Percentiles rank a stretch among this genome's conserved stretches.
Evolutionary conservation across 2,113 vertebrate species (phyloP).

Genomic region (Clinocottus analis): DNA sequence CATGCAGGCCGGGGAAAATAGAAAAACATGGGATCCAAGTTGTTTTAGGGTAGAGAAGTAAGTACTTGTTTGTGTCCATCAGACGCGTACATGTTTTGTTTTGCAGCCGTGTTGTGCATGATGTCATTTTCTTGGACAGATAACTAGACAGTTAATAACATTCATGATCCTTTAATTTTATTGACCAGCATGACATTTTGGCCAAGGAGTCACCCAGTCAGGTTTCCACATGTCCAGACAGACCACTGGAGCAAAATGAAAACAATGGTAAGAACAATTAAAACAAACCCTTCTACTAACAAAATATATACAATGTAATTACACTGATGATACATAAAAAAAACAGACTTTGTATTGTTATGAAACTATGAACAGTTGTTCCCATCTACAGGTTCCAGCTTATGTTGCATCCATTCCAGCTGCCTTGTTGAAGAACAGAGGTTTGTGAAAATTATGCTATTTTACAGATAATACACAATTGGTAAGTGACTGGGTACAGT

Average conservation of each 20-base stretch:
- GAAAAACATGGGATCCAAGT: constrained; percentile 42
- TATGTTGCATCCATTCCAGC: constrained; percentile 49
- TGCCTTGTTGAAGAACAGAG: constrained; percentile 54
- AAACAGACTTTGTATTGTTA: not conserved
- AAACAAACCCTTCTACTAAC: not conserved
- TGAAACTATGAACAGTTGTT: constrained; percentile 21
- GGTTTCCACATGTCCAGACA: constrained; percentile 68
- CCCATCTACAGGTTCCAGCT: constrained; percentile 50
- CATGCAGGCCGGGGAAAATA: constrained; percentile 55
- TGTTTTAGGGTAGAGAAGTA: constrained; percentile 62
- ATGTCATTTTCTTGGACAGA: not conserved
- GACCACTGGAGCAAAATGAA: constrained; percentile 81
- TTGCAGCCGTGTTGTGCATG: not conserved
- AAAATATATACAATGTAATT: not conserved
- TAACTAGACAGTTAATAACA: not conserved
- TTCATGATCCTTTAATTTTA: constrained; percentile 16
- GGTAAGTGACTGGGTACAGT: not conserved
- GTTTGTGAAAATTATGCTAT: constrained; percentile 47
- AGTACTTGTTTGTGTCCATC: constrained; percentile 9
- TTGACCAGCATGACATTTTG: constrained; percentile 69
- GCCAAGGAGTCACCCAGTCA: constrained; percentile 66
- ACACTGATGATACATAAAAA: not conserved
- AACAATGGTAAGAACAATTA: constrained; percentile 51
- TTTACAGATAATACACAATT: not conserved
- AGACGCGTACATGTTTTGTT: not conserved